A percentile compares a stretch with the other conserved stretches of the same genome.
These are phyloP conservation scores for Intellagama lesueurii DNA, from an alignment of 2,797 vertebrate species.

Conservation along the genomic window DNA sequence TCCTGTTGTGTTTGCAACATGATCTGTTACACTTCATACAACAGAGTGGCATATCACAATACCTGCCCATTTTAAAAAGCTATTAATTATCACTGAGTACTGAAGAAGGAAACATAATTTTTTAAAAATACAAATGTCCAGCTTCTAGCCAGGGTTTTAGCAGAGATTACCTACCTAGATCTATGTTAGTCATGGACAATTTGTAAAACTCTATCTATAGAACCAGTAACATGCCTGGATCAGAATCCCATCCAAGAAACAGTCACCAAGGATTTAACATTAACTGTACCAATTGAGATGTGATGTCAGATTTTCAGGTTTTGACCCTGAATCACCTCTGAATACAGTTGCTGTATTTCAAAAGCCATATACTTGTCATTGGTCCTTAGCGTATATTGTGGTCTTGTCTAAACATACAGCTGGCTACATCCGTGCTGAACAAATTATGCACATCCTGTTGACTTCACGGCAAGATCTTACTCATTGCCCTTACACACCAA, in stretches of 20 bases:
- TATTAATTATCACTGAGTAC: background rate
- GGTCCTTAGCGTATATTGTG: too few relatives aligned
- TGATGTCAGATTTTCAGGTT: background rate
- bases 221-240: slow-evolving; percentile 6
- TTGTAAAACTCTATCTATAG: background rate
- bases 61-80: background rate
- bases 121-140: background rate
- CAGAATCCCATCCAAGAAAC: background rate
- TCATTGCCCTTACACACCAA: too few relatives aligned
- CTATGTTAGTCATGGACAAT: slow-evolving; percentile 10
- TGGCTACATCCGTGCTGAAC: too few relatives aligned
- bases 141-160: background rate
- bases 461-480: too few relatives aligned
- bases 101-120: slow-evolving; percentile 1
- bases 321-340: background rate
- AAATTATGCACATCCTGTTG: too few relatives aligned
- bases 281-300: background rate
- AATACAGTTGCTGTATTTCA: background rate
- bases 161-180: background rate
- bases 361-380: background rate
- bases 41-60: background rate
- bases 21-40: background rate
- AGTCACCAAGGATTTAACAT: background rate
- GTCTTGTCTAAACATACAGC: background rate
- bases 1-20: background rate